phyloP scores from a whole-genome alignment of 2,888 invertebrate genomes.

The Caradrina clavipalpis region DNA sequence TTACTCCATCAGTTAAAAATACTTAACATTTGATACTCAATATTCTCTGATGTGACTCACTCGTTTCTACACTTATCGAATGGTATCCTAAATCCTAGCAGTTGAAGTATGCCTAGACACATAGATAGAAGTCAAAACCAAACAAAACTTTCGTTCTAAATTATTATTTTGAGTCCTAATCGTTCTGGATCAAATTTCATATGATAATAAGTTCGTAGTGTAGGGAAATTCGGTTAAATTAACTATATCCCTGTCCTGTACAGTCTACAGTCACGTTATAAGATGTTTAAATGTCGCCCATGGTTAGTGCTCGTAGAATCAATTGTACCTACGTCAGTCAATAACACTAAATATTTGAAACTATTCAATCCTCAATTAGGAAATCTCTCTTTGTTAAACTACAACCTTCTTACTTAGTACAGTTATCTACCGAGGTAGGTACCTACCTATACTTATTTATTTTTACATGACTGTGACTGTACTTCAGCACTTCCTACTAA shows the following conservation, averaged over 20 bases:
- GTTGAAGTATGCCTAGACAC: no score
- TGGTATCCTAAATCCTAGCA: background rate
- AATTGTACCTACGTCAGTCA: no score
- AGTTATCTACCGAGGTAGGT: background rate
- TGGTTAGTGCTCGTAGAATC: no score
- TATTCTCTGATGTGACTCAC: background rate
- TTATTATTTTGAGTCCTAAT: background rate
- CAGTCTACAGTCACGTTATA: slow-evolving; percentile 4
- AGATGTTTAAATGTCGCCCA: no score
- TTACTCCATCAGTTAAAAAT: no score
- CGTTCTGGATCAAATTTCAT: background rate
- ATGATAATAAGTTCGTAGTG: background rate
- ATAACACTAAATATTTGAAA: no score
- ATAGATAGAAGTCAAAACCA: background rate
- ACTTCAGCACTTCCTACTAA: background rate
- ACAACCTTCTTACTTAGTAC: background rate
- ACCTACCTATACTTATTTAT: background rate
- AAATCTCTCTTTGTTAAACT: no score
- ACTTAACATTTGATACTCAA: no score
- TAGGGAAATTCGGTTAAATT: slow-evolving; percentile 1
- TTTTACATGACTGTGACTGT: background rate
- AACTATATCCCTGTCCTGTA: background rate
- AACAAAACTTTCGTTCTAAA: no score
- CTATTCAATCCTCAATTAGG: no score
- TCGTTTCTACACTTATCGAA: background rate